These are phyloP conservation scores for Dioctria linearis DNA, from an alignment of 2,888 invertebrate species.

Conservation along the genomic window DNA sequence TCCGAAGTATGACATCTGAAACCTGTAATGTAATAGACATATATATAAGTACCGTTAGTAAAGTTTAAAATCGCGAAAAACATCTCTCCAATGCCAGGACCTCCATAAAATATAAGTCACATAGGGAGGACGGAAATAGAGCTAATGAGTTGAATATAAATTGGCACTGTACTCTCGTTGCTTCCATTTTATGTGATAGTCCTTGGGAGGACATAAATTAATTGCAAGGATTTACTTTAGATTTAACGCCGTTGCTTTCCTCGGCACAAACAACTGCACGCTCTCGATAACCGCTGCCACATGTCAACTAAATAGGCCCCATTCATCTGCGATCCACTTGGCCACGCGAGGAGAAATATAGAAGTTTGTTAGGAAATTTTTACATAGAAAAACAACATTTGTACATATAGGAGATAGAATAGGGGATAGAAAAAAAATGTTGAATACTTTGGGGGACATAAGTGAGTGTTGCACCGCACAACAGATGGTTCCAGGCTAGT, in stretches of 20 bases:
- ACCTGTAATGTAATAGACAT: not conserved
- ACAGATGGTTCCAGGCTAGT: slow-evolving; percentile 76
- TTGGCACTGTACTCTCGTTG: not conserved
- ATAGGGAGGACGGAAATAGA: no score
- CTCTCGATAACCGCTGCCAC: slow-evolving; percentile 73
- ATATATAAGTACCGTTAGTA: no score
- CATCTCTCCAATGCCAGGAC: not conserved
- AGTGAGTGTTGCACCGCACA: slow-evolving; percentile 81
- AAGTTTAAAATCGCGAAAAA: no score
- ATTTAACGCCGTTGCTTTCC: slow-evolving; percentile 84
- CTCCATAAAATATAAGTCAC: not conserved
- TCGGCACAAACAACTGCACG: slow-evolving; percentile 89
- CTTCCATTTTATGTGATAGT: slow-evolving; percentile 3
- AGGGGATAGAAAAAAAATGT: not conserved
- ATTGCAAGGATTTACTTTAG: not conserved
- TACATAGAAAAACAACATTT: slow-evolving; percentile 14
- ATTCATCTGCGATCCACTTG: slow-evolving; percentile 71
- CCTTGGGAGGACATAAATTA: slow-evolving; percentile 37
- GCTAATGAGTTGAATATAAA: no score
- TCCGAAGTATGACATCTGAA: no score
- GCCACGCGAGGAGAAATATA: slow-evolving; percentile 57
- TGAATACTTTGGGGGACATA: slow-evolving; percentile 73
- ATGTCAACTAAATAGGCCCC: no score
- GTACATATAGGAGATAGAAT: slow-evolving; percentile 17
- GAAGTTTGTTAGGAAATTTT: not conserved